Conservation (phyloP, 2,888 invertebrate genomes). For the Diplolepis rosae region DNA sequence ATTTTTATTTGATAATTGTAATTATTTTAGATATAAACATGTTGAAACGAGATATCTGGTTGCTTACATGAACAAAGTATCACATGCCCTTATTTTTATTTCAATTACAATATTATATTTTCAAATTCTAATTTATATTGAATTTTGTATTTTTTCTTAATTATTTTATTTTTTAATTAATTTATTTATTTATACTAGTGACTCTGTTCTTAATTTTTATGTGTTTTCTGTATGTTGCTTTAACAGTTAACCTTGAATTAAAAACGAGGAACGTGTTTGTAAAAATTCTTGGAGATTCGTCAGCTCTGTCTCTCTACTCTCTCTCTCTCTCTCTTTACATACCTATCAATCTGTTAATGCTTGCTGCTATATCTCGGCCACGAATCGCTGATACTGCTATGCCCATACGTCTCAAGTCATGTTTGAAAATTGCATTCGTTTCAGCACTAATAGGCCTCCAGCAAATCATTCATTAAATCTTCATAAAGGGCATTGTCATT, state of each 20-base stretch:
- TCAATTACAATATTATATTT: background rate
- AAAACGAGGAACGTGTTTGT: slow-evolving; percentile 21
- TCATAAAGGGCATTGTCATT: slow-evolving; percentile 20
- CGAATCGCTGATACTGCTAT: slow-evolving; percentile 70
- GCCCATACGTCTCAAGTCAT: slow-evolving; percentile 65
- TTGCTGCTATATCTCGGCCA: slow-evolving; percentile 73
- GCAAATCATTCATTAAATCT: slow-evolving; percentile 41
- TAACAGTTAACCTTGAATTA: slow-evolving; percentile 19
- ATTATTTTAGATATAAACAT: no score
- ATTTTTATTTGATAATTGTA: no score
- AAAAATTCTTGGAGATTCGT: slow-evolving; percentile 27
- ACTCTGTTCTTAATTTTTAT: slow-evolving; percentile 26
- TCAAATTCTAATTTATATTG: background rate
- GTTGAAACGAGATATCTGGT: no score
- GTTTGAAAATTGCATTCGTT: slow-evolving; percentile 64
- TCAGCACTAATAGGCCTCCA: slow-evolving; percentile 59
- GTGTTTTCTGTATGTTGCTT: slow-evolving; percentile 31
- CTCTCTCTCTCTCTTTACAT: slow-evolving; percentile 55
- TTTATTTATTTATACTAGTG: slow-evolving; percentile 13
- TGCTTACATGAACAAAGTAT: no score
- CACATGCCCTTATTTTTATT: no score
- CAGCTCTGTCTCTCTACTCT: slow-evolving; percentile 49
- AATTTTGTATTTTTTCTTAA: background rate
- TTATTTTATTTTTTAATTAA: background rate
- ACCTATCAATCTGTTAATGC: slow-evolving; percentile 70